phyloP scores from a whole-genome alignment of 37 sponge, comb jelly and placozoan genomes.

The Ianthella basta region DNA sequence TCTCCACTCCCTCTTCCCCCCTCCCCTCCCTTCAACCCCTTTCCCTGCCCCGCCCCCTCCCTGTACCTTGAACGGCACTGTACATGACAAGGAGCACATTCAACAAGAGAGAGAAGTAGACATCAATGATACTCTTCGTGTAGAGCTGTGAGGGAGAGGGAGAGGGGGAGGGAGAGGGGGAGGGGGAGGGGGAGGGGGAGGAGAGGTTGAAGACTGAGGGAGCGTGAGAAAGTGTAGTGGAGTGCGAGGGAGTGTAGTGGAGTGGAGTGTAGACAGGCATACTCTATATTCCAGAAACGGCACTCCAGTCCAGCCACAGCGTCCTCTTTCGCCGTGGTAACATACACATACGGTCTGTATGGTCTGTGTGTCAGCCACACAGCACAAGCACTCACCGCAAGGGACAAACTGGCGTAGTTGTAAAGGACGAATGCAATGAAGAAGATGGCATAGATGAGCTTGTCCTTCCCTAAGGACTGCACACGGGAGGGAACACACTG shows the following conservation, averaged over 20 bases:
- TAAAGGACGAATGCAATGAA: slow-evolving; percentile 6
- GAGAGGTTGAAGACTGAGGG: background rate
- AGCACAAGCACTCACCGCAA: slow-evolving; percentile 14
- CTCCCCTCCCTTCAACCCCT: too few species aligned
- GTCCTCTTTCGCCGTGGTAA: too few species aligned
- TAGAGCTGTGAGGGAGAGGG: background rate
- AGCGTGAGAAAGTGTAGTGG: background rate
- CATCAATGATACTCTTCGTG: slow-evolving; percentile 6
- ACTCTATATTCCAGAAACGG: too few species aligned
- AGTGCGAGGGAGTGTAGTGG: background rate
- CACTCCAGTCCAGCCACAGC: too few species aligned
- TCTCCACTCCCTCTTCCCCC: too few species aligned
- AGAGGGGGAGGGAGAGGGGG: too few species aligned
- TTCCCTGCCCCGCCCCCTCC: too few species aligned
- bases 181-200: background rate
- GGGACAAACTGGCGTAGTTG: background rate
- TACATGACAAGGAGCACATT: slow-evolving; percentile 10
- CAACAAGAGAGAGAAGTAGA: background rate
- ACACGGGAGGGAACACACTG: background rate
- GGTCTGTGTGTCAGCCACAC: too few species aligned
- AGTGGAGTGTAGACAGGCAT: background rate
- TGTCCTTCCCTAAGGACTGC: slow-evolving; percentile 8
- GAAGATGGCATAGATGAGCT: background rate
- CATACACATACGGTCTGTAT: too few species aligned
- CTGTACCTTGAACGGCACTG: slow-evolving; percentile 1